Evolutionary conservation across 2,888 invertebrate genomes (phyloP).

Genomic region (Orthosia gracilis): DNA sequence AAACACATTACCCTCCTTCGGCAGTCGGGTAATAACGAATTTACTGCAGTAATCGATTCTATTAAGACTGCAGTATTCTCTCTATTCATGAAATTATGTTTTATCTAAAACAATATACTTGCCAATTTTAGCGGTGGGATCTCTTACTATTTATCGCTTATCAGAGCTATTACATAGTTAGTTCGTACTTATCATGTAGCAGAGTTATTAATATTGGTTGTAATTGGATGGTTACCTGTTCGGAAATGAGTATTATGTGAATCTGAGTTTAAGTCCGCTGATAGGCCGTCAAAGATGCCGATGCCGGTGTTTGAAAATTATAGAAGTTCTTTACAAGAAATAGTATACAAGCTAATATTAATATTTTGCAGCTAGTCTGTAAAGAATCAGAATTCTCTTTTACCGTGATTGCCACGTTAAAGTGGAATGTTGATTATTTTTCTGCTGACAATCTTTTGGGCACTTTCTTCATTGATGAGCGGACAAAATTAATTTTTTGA

Average conservation of each 20-base stretch:
- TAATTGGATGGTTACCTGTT: conserved; percentile 38
- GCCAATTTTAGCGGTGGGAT: no score
- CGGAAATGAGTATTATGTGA: conserved; percentile 36
- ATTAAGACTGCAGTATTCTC: no score
- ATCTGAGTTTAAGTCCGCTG: conserved; percentile 10
- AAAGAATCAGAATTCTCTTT: no score
- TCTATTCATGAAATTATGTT: no score
- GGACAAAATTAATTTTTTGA: background rate
- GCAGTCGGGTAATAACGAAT: no score
- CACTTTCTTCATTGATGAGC: background rate
- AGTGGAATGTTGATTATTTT: no score
- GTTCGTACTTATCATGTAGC: conserved; percentile 29
- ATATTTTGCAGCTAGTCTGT: background rate
- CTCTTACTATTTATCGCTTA: conserved; percentile 9
- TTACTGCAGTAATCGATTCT: no score
- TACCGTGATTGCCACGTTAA: no score
- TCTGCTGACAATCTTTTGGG: background rate
- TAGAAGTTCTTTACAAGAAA: background rate
- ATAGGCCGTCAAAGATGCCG: conserved; percentile 38
- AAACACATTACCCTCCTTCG: no score
- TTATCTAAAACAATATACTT: no score
- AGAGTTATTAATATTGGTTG: conserved; percentile 51
- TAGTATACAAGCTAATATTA: background rate
- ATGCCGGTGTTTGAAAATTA: background rate
- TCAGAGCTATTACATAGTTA: conserved; percentile 37